A percentile compares a stretch with the other conserved stretches of the same genome.
Evolutionary conservation across 2,888 invertebrate species (phyloP).

Genomic region (Drosophila gaucha): DNA sequence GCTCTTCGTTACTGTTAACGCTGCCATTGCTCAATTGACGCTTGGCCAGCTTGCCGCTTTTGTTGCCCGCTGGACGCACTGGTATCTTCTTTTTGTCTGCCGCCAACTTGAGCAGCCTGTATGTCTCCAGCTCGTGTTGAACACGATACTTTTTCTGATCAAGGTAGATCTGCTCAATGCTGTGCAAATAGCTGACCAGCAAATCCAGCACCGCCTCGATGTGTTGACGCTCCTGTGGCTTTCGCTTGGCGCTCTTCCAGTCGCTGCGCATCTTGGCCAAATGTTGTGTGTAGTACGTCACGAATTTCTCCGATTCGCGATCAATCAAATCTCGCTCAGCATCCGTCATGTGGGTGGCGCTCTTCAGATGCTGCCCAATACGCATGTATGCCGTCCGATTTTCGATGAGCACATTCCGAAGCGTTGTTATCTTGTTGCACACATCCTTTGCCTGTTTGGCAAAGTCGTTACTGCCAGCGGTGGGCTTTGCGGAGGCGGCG

Average conservation of each 20-base stretch:
- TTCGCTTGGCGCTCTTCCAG: slow-evolving; percentile 85
- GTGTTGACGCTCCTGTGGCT: slow-evolving; percentile 90
- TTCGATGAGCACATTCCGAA: slow-evolving; percentile 92
- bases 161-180: slow-evolving; percentile 94
- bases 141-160: slow-evolving; percentile 95
- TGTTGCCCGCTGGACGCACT: slow-evolving; percentile 77
- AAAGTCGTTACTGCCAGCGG: slow-evolving; percentile 85
- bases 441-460: slow-evolving; percentile 90
- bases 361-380: slow-evolving; percentile 89
- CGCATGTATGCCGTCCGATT: slow-evolving; percentile 95
- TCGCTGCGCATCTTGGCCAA: slow-evolving; percentile 91
- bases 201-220: slow-evolving; percentile 90
- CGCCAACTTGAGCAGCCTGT: slow-evolving; percentile 91
- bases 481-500: slow-evolving; percentile 82
- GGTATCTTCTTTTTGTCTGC: slow-evolving; percentile 81
- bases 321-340: slow-evolving; percentile 95
- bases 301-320: slow-evolving; percentile 92
- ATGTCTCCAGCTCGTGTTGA: slow-evolving; percentile 93
- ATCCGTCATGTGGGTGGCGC: slow-evolving; percentile 91
- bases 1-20: slow-evolving; percentile 51
- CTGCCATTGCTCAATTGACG: slow-evolving; percentile 37
- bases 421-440: slow-evolving; percentile 90
- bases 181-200: slow-evolving; percentile 92
- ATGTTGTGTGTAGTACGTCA: slow-evolving; percentile 91
- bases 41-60: slow-evolving; percentile 45